Evolutionary conservation across 2,888 invertebrate species (phyloP).

Genomic region (Tetranychus truncatus): DNA sequence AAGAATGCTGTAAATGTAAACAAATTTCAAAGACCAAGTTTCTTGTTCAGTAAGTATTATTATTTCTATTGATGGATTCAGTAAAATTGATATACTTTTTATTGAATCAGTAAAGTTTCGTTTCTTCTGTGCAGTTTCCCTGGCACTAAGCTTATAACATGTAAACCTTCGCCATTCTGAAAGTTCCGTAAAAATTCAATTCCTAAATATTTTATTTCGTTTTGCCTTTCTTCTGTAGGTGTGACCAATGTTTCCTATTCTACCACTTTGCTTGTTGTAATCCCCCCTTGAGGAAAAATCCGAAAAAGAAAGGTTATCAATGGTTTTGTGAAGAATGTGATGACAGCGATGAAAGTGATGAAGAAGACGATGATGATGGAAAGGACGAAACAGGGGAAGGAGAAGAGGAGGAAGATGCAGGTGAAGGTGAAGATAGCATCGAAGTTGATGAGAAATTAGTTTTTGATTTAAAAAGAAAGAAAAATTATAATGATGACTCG

Average conservation of each 20-base stretch:
- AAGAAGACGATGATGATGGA: slow-evolving; percentile 23
- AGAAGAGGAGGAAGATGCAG: not conserved
- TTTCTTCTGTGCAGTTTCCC: too few species aligned
- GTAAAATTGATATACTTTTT: slow-evolving; percentile 24
- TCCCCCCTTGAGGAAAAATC: slow-evolving; percentile 80
- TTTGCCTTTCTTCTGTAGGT: slow-evolving; percentile 39
- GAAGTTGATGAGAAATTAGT: not conserved
- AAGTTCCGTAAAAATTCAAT: too few species aligned
- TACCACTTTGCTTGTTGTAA: slow-evolving; percentile 84
- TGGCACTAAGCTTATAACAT: too few species aligned
- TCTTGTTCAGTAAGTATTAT: slow-evolving; percentile 8
- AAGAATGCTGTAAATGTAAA: slow-evolving; percentile 13
- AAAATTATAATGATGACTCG: not conserved
- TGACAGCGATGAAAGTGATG: slow-evolving; percentile 21
- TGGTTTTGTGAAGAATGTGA: slow-evolving; percentile 94
- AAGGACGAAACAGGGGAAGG: slow-evolving; percentile 3
- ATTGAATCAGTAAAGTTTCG: too few species aligned
- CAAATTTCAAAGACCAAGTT: not conserved
- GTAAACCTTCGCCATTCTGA: too few species aligned
- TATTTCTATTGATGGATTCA: too few species aligned
- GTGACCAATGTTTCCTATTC: slow-evolving; percentile 71
- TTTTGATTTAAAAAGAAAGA: not conserved
- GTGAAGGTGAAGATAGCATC: not conserved
- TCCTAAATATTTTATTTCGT: too few species aligned
- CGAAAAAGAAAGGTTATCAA: slow-evolving; percentile 77